Evolutionary conservation across 2,113 vertebrate species (phyloP).

Genomic region (Pterocles orientalis): DNA sequence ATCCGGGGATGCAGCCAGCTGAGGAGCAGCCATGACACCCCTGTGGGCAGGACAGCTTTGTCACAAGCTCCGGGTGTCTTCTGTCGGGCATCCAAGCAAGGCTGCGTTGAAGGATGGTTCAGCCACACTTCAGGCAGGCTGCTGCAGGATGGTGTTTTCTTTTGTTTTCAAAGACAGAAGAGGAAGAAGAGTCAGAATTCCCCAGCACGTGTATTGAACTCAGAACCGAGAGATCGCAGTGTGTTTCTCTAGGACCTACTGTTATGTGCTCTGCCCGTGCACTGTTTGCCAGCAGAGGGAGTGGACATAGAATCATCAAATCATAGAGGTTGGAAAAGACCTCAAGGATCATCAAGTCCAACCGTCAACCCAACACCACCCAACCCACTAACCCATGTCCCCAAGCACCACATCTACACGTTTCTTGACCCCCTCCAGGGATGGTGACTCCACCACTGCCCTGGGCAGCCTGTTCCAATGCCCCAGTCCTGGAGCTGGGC

Average conservation of each 20-base stretch:
- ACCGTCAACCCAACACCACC: no score
- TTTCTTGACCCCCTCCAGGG: no score
- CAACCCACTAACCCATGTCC: no score
- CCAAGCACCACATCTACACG: no score
- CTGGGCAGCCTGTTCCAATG: no score
- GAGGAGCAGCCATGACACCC: background rate
- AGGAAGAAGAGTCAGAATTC: background rate
- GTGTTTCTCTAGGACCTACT: background rate
- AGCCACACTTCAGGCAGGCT: background rate
- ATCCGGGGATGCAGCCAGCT: background rate
- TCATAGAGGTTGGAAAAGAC: no score
- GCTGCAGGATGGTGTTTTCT: background rate
- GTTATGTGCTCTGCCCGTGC: background rate
- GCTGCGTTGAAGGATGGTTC: background rate
- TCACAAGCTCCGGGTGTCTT: fast-evolving
- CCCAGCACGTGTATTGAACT: background rate
- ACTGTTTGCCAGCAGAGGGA: background rate
- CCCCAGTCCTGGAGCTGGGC: background rate
- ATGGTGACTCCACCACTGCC: no score
- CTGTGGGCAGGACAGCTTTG: fast-evolving
- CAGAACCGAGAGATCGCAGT: fast-evolving
- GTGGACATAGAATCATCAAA: background rate
- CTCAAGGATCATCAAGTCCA: no score
- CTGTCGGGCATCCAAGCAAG: background rate
- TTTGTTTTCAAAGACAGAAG: background rate